Percentiles rank a stretch among this genome's conserved stretches.
These are phyloP conservation scores for Procavia capensis DNA, from an alignment of 2,113 vertebrate genomes.

Conservation along the genomic window DNA sequence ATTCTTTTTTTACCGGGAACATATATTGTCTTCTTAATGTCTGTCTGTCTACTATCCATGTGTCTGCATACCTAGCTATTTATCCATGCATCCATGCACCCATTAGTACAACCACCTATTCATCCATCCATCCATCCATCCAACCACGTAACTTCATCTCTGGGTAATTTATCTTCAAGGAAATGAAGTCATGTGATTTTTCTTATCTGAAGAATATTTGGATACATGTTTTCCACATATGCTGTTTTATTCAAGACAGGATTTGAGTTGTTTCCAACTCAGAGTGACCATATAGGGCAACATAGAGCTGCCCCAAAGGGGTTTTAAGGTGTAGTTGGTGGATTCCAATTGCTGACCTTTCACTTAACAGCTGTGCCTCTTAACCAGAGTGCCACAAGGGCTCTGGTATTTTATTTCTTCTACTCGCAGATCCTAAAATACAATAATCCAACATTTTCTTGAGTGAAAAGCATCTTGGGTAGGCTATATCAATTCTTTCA, in stretches of 20 bases:
- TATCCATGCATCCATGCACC: not conserved
- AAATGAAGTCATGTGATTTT: not conserved
- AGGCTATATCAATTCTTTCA: not conserved
- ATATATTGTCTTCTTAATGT: not conserved
- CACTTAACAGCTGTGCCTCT: too few species aligned
- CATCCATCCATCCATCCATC: not conserved
- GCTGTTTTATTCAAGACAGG: not conserved
- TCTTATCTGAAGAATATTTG: not conserved
- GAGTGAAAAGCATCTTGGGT: not conserved
- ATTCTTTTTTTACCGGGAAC: constrained; percentile 30
- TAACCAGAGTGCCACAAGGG: too few species aligned
- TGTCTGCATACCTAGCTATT: too few species aligned
- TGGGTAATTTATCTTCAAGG: not conserved
- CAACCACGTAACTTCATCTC: not conserved
- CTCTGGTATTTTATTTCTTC: not conserved
- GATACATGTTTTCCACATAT: not conserved
- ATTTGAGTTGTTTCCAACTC: too few species aligned
- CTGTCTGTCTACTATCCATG: not conserved
- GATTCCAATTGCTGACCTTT: too few species aligned
- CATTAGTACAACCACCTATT: not conserved
- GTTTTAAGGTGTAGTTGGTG: too few species aligned
- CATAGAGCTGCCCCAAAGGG: too few species aligned
- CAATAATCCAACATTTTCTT: constrained; percentile 7
- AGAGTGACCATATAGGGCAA: too few species aligned
- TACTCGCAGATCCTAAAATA: not conserved